These are phyloP conservation scores for Poecilobothrus nobilitatus DNA, from an alignment of 2,888 invertebrate species.

Conservation along the genomic window DNA sequence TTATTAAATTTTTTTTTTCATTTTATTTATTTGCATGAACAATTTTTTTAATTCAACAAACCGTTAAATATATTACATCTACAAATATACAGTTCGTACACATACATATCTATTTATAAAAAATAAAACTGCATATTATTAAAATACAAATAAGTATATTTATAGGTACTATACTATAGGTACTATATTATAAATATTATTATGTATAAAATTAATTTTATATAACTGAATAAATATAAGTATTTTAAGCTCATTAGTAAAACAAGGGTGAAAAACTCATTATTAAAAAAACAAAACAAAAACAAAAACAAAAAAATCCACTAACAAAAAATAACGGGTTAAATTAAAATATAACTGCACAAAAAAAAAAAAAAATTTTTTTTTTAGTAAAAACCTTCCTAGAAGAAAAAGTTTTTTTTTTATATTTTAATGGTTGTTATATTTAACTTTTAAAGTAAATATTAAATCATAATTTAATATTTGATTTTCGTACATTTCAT, in stretches of 20 bases:
- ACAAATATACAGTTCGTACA: too few relatives aligned
- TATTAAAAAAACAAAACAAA: not conserved
- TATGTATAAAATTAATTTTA: too few relatives aligned
- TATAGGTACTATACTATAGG: not conserved
- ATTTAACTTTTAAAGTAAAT: not conserved
- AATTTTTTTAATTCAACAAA: constrained; percentile 5
- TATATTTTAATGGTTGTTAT: not conserved
- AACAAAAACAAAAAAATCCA: too few relatives aligned
- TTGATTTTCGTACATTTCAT: not conserved
- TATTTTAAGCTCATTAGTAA: not conserved
- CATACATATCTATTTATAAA: too few relatives aligned
- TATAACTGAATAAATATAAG: not conserved
- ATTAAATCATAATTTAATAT: not conserved
- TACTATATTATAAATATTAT: not conserved
- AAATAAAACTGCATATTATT: too few relatives aligned
- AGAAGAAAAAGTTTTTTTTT: too few relatives aligned
- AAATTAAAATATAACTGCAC: too few relatives aligned
- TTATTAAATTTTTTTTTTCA: too few relatives aligned
- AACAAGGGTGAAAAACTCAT: not conserved
- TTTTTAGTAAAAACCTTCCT: too few relatives aligned
- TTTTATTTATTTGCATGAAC: not conserved
- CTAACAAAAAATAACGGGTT: too few relatives aligned
- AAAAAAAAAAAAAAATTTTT: too few relatives aligned
- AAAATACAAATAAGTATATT: too few relatives aligned
- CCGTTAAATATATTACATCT: not conserved